phyloP scores from a whole-genome alignment of 2,113 vertebrate genomes.

The Bujurquina vittata region DNA sequence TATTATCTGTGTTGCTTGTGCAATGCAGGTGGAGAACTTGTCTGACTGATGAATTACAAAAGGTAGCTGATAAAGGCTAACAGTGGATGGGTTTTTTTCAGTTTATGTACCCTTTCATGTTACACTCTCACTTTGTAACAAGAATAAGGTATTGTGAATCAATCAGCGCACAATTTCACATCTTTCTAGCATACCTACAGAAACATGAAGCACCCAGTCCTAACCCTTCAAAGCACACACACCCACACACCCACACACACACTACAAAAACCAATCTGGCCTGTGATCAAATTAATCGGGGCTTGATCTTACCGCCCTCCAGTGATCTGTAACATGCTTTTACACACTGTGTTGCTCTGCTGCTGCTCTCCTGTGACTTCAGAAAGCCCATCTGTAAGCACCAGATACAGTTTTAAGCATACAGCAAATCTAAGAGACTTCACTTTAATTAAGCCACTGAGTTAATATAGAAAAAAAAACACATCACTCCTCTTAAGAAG shows the following conservation, averaged over 20 bases:
- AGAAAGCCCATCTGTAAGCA: neutral
- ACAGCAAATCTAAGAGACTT: neutral
- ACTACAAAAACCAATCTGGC: neutral
- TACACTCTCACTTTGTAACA: neutral
- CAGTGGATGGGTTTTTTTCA: neutral
- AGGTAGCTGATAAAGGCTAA: neutral
- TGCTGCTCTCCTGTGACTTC: conserved; percentile 5
- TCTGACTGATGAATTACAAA: neutral
- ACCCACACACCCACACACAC: neutral
- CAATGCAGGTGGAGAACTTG: neutral
- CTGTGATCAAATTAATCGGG: conserved; percentile 10
- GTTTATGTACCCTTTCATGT: neutral
- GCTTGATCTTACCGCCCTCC: conserved; percentile 13
- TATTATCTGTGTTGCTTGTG: conserved; percentile 8
- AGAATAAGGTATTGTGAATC: neutral
- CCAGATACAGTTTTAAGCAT: neutral
- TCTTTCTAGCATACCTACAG: neutral
- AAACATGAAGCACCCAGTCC: neutral
- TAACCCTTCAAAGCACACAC: neutral
- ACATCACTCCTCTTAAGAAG: neutral
- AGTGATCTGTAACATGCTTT: conserved; percentile 20
- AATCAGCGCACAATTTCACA: neutral
- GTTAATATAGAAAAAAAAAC: neutral
- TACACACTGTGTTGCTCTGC: neutral
- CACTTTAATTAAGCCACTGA: conserved; percentile 6